Conservation (phyloP, 2,113 vertebrate genomes). For the Castor canadensis region DNA sequence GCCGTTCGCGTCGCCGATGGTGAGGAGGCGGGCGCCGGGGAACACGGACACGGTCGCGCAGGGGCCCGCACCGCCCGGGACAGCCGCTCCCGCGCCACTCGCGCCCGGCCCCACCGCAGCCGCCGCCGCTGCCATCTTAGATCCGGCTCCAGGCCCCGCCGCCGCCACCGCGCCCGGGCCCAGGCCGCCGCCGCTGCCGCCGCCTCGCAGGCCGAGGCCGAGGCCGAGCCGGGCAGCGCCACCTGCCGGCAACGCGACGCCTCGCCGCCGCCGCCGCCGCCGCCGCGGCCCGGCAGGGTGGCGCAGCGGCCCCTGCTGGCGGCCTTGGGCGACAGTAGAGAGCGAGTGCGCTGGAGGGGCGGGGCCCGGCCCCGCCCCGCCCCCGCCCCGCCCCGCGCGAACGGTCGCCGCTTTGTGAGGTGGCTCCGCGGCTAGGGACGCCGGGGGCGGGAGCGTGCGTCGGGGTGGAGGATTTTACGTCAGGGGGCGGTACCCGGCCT, state of each 20-base stretch:
- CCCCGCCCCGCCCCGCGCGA: background rate
- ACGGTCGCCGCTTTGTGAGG: constrained; percentile 74
- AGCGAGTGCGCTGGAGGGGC: background rate
- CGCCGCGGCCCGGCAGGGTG: constrained; percentile 7
- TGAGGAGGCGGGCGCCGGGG: constrained; percentile 95
- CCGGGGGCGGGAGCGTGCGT: background rate
- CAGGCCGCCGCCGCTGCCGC: constrained; percentile 65
- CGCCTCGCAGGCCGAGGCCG: constrained; percentile 36
- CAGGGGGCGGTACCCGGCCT: background rate
- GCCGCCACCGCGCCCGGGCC: constrained; percentile 62
- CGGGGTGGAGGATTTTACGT: too few species aligned
- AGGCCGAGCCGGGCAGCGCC: constrained; percentile 54
- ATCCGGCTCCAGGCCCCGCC: constrained; percentile 66
- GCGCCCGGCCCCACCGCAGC: constrained; percentile 63
- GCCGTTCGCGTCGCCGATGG: constrained; percentile 96
- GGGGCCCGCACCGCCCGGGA: constrained; percentile 75
- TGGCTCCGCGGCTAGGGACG: background rate
- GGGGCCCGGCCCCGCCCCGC: background rate
- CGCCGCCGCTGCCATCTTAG: constrained; percentile 75
- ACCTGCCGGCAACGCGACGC: constrained; percentile 60
- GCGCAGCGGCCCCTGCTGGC: constrained; percentile 66
- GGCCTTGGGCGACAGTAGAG: background rate
- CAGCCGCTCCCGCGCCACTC: constrained; percentile 52
- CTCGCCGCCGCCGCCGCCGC: constrained; percentile 53
- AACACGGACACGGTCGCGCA: constrained; percentile 92